phyloP scores from a whole-genome alignment of 2,797 vertebrate genomes.

The Brachyrhaphis roseni region DNA sequence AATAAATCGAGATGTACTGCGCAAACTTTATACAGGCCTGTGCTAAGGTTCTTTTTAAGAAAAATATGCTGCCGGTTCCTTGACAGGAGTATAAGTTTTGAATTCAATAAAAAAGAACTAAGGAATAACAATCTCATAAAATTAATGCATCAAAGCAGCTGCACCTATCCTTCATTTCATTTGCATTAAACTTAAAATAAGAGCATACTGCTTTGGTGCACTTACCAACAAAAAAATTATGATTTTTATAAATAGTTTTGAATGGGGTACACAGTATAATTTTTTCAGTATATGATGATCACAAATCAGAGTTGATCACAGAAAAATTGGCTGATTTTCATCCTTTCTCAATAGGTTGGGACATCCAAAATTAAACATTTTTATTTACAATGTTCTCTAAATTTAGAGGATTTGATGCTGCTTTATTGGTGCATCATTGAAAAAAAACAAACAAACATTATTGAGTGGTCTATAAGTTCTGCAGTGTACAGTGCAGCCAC shows the following conservation, averaged over 20 bases:
- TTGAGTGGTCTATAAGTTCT: not conserved
- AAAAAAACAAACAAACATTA: not conserved
- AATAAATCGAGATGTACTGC: not conserved
- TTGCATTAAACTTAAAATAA: not conserved
- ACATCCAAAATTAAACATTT: not conserved
- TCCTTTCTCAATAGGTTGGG: not conserved
- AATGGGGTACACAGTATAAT: not conserved
- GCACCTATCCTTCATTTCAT: not conserved
- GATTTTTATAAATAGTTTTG: not conserved
- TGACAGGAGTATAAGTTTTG: not conserved
- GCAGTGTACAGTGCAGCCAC: constrained; percentile 28
- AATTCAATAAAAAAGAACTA: too few relatives aligned
- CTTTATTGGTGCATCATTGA: not conserved
- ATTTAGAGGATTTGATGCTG: not conserved
- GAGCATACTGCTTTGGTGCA: not conserved
- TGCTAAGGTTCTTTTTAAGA: not conserved
- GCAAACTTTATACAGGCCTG: not conserved
- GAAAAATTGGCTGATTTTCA: not conserved
- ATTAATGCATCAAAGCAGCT: not conserved
- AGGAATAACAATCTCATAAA: not conserved
- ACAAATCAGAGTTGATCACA: not conserved
- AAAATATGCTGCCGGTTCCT: not conserved
- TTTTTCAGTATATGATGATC: not conserved
- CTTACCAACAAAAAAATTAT: not conserved
- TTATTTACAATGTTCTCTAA: not conserved